A percentile compares a stretch with the other conserved stretches of the same genome.
phyloP scores from a whole-genome alignment of 2,113 vertebrate genomes.

The Anhinga anhinga region DNA sequence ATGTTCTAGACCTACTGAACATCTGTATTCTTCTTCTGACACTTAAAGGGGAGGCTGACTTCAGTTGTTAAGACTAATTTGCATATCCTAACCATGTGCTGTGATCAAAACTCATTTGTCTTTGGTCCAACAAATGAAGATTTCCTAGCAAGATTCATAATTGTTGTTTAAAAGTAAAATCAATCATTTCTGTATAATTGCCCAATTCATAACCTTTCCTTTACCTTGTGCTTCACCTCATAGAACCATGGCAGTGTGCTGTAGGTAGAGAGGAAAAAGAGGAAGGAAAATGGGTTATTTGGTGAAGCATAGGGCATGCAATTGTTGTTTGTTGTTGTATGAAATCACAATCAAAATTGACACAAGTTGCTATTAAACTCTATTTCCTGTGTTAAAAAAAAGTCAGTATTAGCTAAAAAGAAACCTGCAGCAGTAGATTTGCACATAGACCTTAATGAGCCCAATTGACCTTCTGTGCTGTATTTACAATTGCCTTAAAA shows the following conservation, averaged over 20 bases:
- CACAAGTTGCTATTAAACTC: conserved; percentile 83
- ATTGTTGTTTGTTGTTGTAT: conserved; percentile 81
- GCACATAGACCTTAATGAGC: conserved; percentile 90
- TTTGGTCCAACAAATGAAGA: not conserved
- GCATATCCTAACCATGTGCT: not conserved
- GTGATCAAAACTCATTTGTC: conserved; percentile 44
- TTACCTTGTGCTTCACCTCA: conserved; percentile 16
- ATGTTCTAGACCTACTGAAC: not conserved
- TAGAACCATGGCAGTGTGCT: conserved; percentile 3
- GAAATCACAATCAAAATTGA: conserved; percentile 83
- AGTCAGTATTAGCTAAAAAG: conserved; percentile 74
- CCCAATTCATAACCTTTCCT: conserved; percentile 38
- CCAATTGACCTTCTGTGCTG: conserved; percentile 92
- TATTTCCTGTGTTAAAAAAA: conserved; percentile 86
- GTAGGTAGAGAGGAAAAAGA: conserved; percentile 36
- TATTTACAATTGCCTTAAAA: conserved; percentile 92
- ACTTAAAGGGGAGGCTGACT: not conserved
- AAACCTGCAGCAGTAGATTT: conserved; percentile 83
- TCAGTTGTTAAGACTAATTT: not conserved
- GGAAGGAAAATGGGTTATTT: conserved; percentile 64
- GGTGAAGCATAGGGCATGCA: conserved; percentile 52
- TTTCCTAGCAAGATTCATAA: conserved; percentile 28
- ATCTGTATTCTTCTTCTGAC: not conserved
- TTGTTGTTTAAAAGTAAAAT: conserved; percentile 54
- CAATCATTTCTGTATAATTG: conserved; percentile 45